These are phyloP conservation scores for Pemphredon lugubris DNA, from an alignment of 2,888 invertebrate genomes.

Conservation along the genomic window DNA sequence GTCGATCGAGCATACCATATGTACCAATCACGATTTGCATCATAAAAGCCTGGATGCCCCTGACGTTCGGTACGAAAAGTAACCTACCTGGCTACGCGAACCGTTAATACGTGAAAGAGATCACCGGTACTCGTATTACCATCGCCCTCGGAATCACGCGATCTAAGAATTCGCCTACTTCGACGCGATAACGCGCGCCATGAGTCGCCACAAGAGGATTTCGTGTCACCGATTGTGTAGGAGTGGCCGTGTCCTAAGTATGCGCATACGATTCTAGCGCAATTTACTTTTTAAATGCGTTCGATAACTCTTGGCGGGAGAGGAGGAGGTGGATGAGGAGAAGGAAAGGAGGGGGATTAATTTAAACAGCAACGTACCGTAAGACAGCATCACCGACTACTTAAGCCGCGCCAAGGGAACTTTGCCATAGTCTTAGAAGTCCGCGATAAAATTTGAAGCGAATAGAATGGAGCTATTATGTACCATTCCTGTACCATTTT, in stretches of 20 bases:
- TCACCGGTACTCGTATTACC: constrained; percentile 26
- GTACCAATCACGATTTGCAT: constrained; percentile 8
- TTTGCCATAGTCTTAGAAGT: too few species aligned
- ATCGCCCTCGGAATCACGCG: constrained; percentile 15
- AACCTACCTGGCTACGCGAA: constrained; percentile 14
- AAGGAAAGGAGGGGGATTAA: too few species aligned
- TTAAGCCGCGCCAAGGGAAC: too few species aligned
- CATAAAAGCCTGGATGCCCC: too few species aligned
- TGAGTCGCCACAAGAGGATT: constrained; percentile 12
- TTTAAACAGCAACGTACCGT: too few species aligned
- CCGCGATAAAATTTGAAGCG: too few species aligned
- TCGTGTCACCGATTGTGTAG: constrained; percentile 13
- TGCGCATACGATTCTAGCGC: background rate
- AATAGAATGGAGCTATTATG: too few species aligned
- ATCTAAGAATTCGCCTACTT: constrained; percentile 31
- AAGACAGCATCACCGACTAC: too few species aligned
- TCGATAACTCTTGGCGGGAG: background rate
- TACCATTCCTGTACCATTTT: too few species aligned
- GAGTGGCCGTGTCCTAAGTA: background rate
- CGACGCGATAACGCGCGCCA: constrained; percentile 3
- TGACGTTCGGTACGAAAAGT: too few species aligned
- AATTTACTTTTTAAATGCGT: constrained; percentile 15
- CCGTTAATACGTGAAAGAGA: constrained; percentile 24
- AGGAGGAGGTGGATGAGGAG: too few species aligned
- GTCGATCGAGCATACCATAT: background rate